Evolutionary conservation across 2,797 vertebrate genomes (phyloP).

Genomic region (Rhynchonycteris naso): DNA sequence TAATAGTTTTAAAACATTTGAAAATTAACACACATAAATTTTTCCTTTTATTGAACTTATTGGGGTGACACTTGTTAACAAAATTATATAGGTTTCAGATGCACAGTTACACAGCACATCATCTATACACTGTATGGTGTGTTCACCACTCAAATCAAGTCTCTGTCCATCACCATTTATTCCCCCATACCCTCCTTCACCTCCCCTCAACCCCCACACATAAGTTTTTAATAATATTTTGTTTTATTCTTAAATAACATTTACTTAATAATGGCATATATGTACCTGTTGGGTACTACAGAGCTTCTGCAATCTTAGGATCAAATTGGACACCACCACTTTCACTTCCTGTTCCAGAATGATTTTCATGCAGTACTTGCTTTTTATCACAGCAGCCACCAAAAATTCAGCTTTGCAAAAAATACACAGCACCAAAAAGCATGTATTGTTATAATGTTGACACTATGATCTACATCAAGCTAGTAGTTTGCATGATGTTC

Average conservation of each 20-base stretch:
- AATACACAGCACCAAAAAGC: background rate
- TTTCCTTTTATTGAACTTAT: background rate
- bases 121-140: too few relatives aligned
- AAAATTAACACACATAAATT: background rate
- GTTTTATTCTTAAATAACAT: background rate
- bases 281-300: background rate
- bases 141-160: too few relatives aligned
- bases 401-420: conserved; percentile 21
- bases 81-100: too few relatives aligned
- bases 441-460: background rate
- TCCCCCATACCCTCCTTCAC: too few relatives aligned
- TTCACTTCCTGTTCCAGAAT: background rate
- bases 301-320: background rate
- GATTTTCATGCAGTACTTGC: background rate
- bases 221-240: background rate
- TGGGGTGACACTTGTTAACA: too few relatives aligned
- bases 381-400: background rate
- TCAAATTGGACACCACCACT: background rate
- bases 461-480: background rate
- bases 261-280: background rate
- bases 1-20: background rate
- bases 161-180: too few relatives aligned
- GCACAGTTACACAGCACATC: too few relatives aligned
- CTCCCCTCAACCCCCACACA: background rate
- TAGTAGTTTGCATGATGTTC: background rate